Base-by-base conservation (phyloP, 2,888 invertebrate species). In the Drosophila basisetae region DNA sequence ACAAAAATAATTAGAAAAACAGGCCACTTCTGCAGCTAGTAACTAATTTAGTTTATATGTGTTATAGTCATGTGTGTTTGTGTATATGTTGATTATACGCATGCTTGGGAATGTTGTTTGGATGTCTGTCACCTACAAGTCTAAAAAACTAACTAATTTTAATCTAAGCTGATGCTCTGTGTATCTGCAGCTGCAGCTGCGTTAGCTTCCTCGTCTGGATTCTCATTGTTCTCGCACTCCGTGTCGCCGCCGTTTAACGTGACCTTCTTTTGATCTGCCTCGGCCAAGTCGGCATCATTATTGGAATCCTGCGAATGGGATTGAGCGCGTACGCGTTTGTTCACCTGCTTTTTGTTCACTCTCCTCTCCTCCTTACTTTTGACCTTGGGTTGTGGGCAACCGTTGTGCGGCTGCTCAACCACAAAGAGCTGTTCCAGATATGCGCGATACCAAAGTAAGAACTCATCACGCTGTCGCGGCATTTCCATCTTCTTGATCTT, bases 231-330 rank as follows among this genome's bases (percentile, higher is more conserved):
- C 68, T 92, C 92, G 62, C 90, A 89, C 66, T 92, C 92, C 7
- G 66, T 64, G 7, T 82, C 78, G 10, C 68, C 86, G 2, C 85
- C 89, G 49, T 73, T 73, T 0, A 72, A 25, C 3, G 75, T 62
- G 11, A 80, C 76, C 52, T 96, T 96, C 92, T 97, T 96, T 92
- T 97, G 97, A 94, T 97, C 97, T 13, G 97, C 97, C 93, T 97
- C 97, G 0, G 97, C 96, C 78, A 97, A 93, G 90, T 97, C 97
- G 33, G 95, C 96, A 91, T 97, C 93, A 78, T 92, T 92, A 73
- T 92, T 91, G 1, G 75, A 83, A 56, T 89, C 77, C 73, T 82
- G 89, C 7, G 82, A 80, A 28, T 85, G 76, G 11, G 80, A 80
- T 49, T 74, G 82, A 2, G 69, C 83, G 6, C 90, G 88, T 6